These are phyloP conservation scores for Drosophila leontia DNA, from an alignment of 1,140 invertebrate species.

Conservation along the genomic window DNA sequence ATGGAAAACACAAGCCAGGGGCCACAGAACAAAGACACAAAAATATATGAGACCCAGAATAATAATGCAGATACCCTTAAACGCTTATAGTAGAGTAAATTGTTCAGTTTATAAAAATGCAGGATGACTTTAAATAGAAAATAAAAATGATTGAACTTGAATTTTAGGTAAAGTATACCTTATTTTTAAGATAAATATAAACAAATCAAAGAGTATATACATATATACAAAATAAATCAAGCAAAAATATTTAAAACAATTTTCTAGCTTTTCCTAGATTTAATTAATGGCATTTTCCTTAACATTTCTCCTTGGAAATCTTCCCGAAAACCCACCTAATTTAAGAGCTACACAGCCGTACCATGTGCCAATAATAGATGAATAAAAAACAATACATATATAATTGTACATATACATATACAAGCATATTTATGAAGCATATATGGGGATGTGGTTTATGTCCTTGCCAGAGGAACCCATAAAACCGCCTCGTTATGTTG, in stretches of 20 bases:
- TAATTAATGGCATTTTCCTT: neutral
- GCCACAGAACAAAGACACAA: neutral
- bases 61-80: conserved; percentile 1
- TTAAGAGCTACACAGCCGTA: neutral
- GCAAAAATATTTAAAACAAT: neutral
- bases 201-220: neutral
- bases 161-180: neutral
- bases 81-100: neutral
- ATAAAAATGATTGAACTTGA: neutral
- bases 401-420: too few species aligned
- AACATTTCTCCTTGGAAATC: neutral
- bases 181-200: neutral
- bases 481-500: conserved; percentile 46
- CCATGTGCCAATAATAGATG: conserved; percentile 20
- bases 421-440: conserved; percentile 25
- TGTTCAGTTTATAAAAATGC: neutral
- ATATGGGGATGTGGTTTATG: conserved; percentile 38
- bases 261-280: neutral
- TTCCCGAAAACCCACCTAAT: neutral
- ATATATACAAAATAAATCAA: neutral
- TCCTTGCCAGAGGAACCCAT: conserved; percentile 25
- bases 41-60: neutral
- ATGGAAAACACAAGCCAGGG: conserved; percentile 8
- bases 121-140: neutral
- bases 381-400: conserved; percentile 30